phyloP scores from a whole-genome alignment of 1,140 invertebrate genomes.

The Ganaspis sp. region DNA sequence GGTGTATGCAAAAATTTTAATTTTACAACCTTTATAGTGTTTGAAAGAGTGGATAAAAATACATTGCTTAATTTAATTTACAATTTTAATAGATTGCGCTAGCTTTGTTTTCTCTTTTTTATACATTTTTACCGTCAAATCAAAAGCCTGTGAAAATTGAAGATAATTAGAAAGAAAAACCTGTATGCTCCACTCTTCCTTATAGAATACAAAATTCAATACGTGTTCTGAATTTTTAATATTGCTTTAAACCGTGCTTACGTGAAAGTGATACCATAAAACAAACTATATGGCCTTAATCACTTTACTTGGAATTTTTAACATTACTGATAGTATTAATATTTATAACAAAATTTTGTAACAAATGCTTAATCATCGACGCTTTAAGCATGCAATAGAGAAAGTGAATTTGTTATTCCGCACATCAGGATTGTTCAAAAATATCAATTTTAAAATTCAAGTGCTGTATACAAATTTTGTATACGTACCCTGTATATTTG shows the following conservation, averaged over 20 bases:
- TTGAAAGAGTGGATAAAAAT: background rate
- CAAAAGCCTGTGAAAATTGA: background rate
- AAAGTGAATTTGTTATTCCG: slow-evolving; percentile 2
- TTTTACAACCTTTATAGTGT: too few relatives aligned
- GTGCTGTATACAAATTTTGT: too few relatives aligned
- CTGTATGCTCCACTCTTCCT: background rate
- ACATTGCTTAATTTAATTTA: background rate
- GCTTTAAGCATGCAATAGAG: slow-evolving; percentile 9
- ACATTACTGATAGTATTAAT: background rate
- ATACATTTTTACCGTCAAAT: background rate
- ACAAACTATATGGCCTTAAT: background rate
- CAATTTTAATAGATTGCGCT: background rate
- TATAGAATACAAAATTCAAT: background rate
- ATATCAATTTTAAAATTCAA: background rate
- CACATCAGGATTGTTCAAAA: background rate
- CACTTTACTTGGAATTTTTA: background rate
- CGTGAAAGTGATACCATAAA: slow-evolving; percentile 2
- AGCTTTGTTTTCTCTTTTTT: background rate
- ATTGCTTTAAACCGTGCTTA: background rate
- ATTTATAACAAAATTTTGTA: slow-evolving; percentile 2
- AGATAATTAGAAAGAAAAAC: slow-evolving; percentile 7
- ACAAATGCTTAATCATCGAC: background rate
- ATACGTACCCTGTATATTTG: too few relatives aligned
- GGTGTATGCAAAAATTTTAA: background rate
- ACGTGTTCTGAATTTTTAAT: slow-evolving; percentile 3